Conservation (phyloP, 2,888 invertebrate species). For the Lepidochrysops patricia region DNA sequence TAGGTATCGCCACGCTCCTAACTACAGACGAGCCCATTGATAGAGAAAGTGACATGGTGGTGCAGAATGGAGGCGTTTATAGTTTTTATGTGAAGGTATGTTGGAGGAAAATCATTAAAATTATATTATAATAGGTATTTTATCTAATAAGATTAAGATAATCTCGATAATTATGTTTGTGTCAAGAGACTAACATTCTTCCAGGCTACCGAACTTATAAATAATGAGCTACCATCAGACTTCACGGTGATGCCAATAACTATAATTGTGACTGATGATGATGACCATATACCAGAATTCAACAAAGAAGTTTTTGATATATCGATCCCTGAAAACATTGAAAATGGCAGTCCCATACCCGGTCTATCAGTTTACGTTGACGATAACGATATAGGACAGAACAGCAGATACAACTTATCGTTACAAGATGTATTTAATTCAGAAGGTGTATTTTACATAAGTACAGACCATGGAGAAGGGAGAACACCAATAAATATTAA, state of each 20-base stretch:
- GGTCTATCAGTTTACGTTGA: constrained; percentile 83
- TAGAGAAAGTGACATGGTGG: constrained; percentile 81
- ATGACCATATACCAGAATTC: constrained; percentile 84
- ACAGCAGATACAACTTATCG: constrained; percentile 79
- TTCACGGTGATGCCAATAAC: constrained; percentile 80
- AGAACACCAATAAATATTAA: constrained; percentile 83
- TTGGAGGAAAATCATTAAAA: no score
- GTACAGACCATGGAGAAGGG: constrained; percentile 79
- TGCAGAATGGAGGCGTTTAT: constrained; percentile 86
- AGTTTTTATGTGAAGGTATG: constrained; percentile 77
- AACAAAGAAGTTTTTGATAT: constrained; percentile 78
- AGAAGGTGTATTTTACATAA: constrained; percentile 76
- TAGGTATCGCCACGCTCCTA: constrained; percentile 73
- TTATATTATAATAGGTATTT: no score
- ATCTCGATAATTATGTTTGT: no score
- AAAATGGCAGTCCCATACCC: constrained; percentile 79
- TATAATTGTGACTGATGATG: constrained; percentile 85
- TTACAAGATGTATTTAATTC: constrained; percentile 76
- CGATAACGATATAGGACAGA: constrained; percentile 82
- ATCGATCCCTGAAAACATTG: constrained; percentile 84
- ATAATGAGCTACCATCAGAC: constrained; percentile 81
- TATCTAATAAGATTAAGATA: no score
- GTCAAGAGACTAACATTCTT: no score
- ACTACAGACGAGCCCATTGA: constrained; percentile 81
- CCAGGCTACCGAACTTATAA: constrained; percentile 83